Conservation (phyloP, 2,888 invertebrate species). For the Drosophila meridiana region DNA sequence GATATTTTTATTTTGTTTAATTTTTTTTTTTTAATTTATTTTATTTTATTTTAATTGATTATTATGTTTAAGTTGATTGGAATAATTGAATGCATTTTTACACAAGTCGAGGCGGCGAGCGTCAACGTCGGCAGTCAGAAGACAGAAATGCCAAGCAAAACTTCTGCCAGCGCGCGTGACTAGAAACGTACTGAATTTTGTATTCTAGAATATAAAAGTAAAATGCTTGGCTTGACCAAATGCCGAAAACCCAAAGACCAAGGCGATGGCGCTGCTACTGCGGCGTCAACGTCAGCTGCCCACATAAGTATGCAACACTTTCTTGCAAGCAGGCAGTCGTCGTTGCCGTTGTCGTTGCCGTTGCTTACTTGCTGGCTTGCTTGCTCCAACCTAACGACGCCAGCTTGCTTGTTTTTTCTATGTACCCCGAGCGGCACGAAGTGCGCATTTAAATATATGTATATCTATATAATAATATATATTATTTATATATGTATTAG, state of each 20-base stretch:
- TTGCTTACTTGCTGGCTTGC: slow-evolving; percentile 61
- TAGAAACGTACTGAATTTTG: slow-evolving; percentile 82
- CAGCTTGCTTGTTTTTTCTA: slow-evolving; percentile 50
- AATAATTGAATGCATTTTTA: slow-evolving; percentile 64
- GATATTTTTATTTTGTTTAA: slow-evolving; percentile 17
- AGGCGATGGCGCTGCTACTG: slow-evolving; percentile 70
- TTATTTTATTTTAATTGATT: slow-evolving; percentile 21
- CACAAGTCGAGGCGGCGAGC: slow-evolving; percentile 74
- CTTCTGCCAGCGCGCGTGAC: slow-evolving; percentile 82
- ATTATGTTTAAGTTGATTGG: slow-evolving; percentile 48
- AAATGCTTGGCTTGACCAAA: slow-evolving; percentile 69
- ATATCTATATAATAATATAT: slow-evolving; percentile 80
- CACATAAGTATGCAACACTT: slow-evolving; percentile 80
- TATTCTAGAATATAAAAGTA: slow-evolving; percentile 72
- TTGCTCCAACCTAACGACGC: slow-evolving; percentile 61
- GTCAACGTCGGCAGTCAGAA: slow-evolving; percentile 67
- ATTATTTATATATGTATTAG: slow-evolving; percentile 82
- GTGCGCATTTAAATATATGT: slow-evolving; percentile 76
- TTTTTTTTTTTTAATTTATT: slow-evolving; percentile 8
- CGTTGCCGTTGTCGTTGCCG: slow-evolving; percentile 35
- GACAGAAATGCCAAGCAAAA: slow-evolving; percentile 79
- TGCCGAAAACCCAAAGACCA: slow-evolving; percentile 68
- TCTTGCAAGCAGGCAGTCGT: slow-evolving; percentile 71
- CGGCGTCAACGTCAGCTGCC: slow-evolving; percentile 69
- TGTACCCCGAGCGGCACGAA: slow-evolving; percentile 40